Base-by-base conservation (phyloP, 1,140 invertebrate genomes). In the Ditylenchus dipsaci region DNA sequence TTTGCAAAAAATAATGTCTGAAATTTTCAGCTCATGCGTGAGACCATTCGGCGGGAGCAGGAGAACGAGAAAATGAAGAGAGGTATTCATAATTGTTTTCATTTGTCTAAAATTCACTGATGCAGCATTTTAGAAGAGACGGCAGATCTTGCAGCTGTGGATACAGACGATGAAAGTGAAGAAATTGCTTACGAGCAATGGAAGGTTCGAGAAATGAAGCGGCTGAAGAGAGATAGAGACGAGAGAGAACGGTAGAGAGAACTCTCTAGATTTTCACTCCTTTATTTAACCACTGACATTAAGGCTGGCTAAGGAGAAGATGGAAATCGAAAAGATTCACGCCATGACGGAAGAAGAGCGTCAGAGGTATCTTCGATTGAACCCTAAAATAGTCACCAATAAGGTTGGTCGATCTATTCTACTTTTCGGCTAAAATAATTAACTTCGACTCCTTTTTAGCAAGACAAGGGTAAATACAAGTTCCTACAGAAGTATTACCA, bases 401-500 rank as follows among this genome's bases (percentile, higher is more conserved):
- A 95, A 96, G 84, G 89, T 91, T 45, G 15, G 13, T 67, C 7
- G 19, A 21, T 1, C 65, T 5, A 47, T 17, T 73, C 27, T 17
- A 53, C 3, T 67, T 1, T 38, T 21, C 45, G 23, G 3, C 30
- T 73, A 60, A 8, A 58, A n/a, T 38, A 38, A 7, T 8, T 53
- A 7, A 53, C 23, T 45, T 45, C 43, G 7, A 62, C 59, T 23
- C 63, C 57, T 23, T 76, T 79, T 42, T 42, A 76, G 61, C 71
- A 73, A 62, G 61, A 79, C 1, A 99, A 99, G 86, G 95, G 95
- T 65, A 98, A 98, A 86, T 98, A 98, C 86, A 97, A 97, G 83
- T 99, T 97, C 85, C 85, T 99, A 69, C 96, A 99, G 85, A 99
- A 99, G 83, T 99, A 98, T 84, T 99, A 95, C 83, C 96, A 99